Evolutionary conservation across 2,797 vertebrate species (phyloP), one percentile per base, ranked within the genome.

Genomic region (Lerista edwardsae): DNA sequence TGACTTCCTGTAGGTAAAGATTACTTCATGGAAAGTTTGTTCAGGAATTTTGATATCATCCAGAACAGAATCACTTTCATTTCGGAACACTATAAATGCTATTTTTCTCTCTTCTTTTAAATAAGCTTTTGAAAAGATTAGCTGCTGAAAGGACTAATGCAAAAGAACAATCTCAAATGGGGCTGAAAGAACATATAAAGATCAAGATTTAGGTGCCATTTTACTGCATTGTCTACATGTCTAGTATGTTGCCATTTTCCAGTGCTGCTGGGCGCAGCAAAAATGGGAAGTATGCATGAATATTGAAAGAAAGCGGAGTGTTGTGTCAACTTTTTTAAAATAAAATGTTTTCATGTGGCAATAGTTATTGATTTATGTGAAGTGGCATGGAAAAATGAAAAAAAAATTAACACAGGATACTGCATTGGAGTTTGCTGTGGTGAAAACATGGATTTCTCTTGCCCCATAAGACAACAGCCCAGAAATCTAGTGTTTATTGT

Each of bases 1-100:
- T 98, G 97, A 98, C 97, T 98, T 98, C 96, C 96, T 97, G 97
- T 97, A 97, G 97, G 97, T 97, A 96, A 97, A 96, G 96, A 97
- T 97, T 97, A 97, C 97, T 97, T 97, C 96, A 94, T 94, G 95
- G 95, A 93, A 96, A 97, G 97, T 97, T 97, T 97, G 96, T 95
- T 97, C 94, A 95, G 85, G 94, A 96, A 97, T 96, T 86, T 96
- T 97, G 96, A 95, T 96, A 94, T 91, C 93, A 86, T 84, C 90
- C 89, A 90, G 88, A 86, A 75, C 86, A 89, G 81, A 89, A 68
- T 85, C 87, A 39, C 86, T 89, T 93, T 91, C 55, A 57, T 80
- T 92, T 81, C 76, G 86, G 83, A 81, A 34, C 39, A 1, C 4
- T 34, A 6, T 61, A 79, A 55, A 87, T 75, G 59, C 71, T 71